phyloP scores from a whole-genome alignment of 2,888 invertebrate genomes.

The Onthophagus sagittarius region DNA sequence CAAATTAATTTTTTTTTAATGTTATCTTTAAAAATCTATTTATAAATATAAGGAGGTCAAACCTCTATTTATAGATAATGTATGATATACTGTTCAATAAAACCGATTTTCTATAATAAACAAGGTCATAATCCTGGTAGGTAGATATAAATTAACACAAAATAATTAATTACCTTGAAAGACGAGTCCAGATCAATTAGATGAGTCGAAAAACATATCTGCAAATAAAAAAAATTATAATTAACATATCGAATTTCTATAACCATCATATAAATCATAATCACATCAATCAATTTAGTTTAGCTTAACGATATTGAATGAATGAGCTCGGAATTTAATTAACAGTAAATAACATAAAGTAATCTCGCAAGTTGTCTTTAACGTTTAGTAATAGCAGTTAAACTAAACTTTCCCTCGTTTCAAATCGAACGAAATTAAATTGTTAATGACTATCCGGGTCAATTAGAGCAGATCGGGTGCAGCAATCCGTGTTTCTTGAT shows the following conservation, averaged over 20 bases:
- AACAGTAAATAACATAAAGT: not conserved
- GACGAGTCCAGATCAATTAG: not conserved
- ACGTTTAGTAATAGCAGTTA: not conserved
- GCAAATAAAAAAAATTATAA: not conserved
- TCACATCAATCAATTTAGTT: too few relatives aligned
- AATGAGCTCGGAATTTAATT: not conserved
- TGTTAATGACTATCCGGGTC: not conserved
- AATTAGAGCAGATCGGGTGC: not conserved
- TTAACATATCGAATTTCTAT: not conserved
- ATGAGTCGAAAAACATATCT: not conserved
- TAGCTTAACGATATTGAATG: too few relatives aligned
- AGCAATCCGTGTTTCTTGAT: not conserved
- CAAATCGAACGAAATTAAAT: not conserved
- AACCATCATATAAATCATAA: not conserved
- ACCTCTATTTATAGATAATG: not conserved
- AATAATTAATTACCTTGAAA: not conserved
- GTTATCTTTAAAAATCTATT: not conserved
- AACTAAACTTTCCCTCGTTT: not conserved
- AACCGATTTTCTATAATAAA: not conserved
- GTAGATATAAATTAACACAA: not conserved
- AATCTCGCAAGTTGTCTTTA: not conserved
- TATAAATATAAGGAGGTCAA: not conserved
- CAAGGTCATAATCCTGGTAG: not conserved
- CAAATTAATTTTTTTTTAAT: not conserved
- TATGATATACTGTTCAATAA: not conserved